phyloP scores from a whole-genome alignment of 2,888 invertebrate species.

The Chloroclysta siterata region DNA sequence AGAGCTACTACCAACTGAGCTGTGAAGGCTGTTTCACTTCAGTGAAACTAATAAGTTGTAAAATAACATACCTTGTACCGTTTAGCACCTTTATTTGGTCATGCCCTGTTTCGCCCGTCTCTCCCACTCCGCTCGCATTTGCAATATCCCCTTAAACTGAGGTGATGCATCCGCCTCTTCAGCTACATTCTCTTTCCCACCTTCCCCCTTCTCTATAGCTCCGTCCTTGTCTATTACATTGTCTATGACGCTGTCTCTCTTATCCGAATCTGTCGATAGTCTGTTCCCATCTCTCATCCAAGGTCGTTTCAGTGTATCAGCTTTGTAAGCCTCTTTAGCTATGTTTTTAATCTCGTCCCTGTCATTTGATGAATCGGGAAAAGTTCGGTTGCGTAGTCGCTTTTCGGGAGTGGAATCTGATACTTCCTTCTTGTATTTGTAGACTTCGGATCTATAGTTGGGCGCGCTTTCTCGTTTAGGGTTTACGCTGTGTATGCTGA shows the following conservation, averaged over 20 bases:
- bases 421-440: constrained; percentile 81
- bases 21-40: no score
- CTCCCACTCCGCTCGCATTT: constrained; percentile 91
- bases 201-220: constrained; percentile 65
- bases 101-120: constrained; percentile 89
- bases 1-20: no score
- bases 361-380: constrained; percentile 79
- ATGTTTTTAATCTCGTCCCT: constrained; percentile 77
- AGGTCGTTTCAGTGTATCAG: constrained; percentile 75
- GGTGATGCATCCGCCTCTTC: constrained; percentile 76
- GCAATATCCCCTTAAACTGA: constrained; percentile 89
- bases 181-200: constrained; percentile 63
- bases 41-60: no score
- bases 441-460: constrained; percentile 71
- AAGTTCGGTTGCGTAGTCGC: constrained; percentile 77
- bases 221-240: constrained; percentile 75
- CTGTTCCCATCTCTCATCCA: constrained; percentile 76
- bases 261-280: constrained; percentile 68
- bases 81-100: constrained; percentile 85
- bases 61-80: constrained; percentile 55
- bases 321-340: constrained; percentile 76
- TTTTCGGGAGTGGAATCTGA: constrained; percentile 82
- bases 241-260: constrained; percentile 66
- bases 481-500: constrained; percentile 74
- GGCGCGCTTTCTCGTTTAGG: constrained; percentile 77